Base-by-base conservation (phyloP, 1,140 invertebrate genomes). In the Oncopodura yosiiana region DNA sequence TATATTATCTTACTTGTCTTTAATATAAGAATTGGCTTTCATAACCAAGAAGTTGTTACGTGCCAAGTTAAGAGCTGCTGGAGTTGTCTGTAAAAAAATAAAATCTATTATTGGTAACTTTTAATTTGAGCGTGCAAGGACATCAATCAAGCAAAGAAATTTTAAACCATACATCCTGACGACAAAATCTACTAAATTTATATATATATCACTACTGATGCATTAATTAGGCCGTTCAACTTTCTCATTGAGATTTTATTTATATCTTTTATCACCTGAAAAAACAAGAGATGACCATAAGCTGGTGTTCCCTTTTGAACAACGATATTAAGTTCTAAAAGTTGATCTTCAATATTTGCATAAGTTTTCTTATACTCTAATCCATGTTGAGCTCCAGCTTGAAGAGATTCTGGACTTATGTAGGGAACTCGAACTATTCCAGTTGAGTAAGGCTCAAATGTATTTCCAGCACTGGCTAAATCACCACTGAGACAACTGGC, bases 281-380 rank as follows among this genome's bases (percentile, higher is more conserved):
- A 62, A 51, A 62, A 62, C 12, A 39, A 49, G 3, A 62, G 44
- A 51, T 62, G 60, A 30, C 60, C 60, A 29, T 59, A 49, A 1
- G 48, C 60, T 18, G 60, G 4, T 1, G 60, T 59, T 12, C 57
- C 53, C 23, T 43, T 56, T 24, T 53, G 21, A 8, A 62, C 60
- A 4, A 62, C 49, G 6, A 53, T 24, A 21, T 38, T 29, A 11
- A 56, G 34, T 41, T 56, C 60, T 14, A 59, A 16, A 3, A 59
- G 24, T n/a, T 53, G 41, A 11, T 43, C 29, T 49, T 62, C 60
- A 16, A 62, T 45, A 27, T 48, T 30, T 11, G 49, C 23, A 34
- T 57, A 61, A 8, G 12, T 50, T 16, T 12, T 14, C 21, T 39
- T 29, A 21, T 58, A 60, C 16, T 51, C 46, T 21, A 55, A 51